A percentile compares a stretch with the other conserved stretches of the same genome.
Evolutionary conservation across 1,140 invertebrate genomes (phyloP).

Genomic region (Anoplophora glabripennis): DNA sequence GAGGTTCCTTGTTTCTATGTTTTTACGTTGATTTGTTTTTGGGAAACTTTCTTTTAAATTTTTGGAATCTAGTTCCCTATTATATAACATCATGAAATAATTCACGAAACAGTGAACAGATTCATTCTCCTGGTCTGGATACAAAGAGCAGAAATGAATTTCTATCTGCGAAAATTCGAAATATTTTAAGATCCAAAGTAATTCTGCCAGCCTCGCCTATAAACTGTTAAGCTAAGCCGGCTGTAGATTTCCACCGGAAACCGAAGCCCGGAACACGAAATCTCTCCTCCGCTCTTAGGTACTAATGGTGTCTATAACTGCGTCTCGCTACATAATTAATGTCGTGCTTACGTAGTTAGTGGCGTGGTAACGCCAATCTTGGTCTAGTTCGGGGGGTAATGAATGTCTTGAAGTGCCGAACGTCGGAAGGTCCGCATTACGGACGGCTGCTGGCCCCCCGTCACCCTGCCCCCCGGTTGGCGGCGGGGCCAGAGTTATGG

Average conservation of each 20-base stretch:
- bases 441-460: constrained; percentile 2
- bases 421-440: constrained; percentile 1
- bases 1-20: too few species aligned
- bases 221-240: neutral
- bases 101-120: neutral
- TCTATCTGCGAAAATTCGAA: neutral
- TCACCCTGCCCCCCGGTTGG: too few species aligned
- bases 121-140: neutral
- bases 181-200: neutral
- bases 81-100: neutral
- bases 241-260: neutral
- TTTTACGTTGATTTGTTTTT: too few species aligned
- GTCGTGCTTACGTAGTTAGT: constrained; percentile 11
- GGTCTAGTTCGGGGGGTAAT: constrained; percentile 12
- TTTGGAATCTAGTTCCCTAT: too few species aligned
- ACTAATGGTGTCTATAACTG: neutral
- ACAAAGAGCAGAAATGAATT: neutral
- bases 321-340: constrained; percentile 13
- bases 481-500: too few species aligned
- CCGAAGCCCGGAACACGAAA: constrained; percentile 3
- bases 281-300: neutral
- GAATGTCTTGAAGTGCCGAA: constrained; percentile 17
- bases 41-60: too few species aligned
- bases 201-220: neutral
- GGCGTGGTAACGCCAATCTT: constrained; percentile 5